Evolutionary conservation across 2,113 vertebrate genomes (phyloP), one percentile per base, ranked within the genome.

Genomic region (Ornithorhynchus anatinus): DNA sequence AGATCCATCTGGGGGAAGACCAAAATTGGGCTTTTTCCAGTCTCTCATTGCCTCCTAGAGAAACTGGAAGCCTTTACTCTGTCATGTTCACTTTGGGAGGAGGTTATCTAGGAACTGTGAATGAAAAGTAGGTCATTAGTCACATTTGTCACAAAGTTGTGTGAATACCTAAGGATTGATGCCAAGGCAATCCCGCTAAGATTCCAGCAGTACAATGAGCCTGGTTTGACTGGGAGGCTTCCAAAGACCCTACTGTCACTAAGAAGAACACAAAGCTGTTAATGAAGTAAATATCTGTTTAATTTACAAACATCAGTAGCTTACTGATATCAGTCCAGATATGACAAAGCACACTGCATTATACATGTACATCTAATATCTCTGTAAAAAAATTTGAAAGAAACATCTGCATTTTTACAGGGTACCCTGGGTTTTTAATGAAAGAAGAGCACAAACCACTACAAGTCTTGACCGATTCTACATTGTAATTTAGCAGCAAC

Each of bases 401-500:
- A 77, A 92, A 88, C 84, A 92, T 91, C 86, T 93, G 88, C 75
- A 88, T 82, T 91, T 93, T 94, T 89, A 94, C 88, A 94, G 90
- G 87, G 89, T 87, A 91, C 90, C 92, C 91, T 89, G 87, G 89
- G 80, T 86, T 88, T 95, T 96, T 90, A 89, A 84, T 84, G 92
- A 91, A 94, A 92, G 92, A 92, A 92, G 90, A 93, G 92, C 93
- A 94, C 92, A 84, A 86, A 93, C 93, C 92, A 94, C 95, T 95
- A 92, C 82, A 93, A 93, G 94, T 93, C 92, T 95, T 92, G 92
- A 95, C 91, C 92, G 94, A 94, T 89, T 96, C 95, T 98, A 97
- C 95, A 94, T 88, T 92, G 94, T 92, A 93, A 95, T 95, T 98
- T 98, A 98, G 97, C 96, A 99, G 96, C 97, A 98, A 96, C 94